Evolutionary conservation across 2,113 vertebrate genomes (phyloP).

Genomic region (Callocephalon fimbriatum): DNA sequence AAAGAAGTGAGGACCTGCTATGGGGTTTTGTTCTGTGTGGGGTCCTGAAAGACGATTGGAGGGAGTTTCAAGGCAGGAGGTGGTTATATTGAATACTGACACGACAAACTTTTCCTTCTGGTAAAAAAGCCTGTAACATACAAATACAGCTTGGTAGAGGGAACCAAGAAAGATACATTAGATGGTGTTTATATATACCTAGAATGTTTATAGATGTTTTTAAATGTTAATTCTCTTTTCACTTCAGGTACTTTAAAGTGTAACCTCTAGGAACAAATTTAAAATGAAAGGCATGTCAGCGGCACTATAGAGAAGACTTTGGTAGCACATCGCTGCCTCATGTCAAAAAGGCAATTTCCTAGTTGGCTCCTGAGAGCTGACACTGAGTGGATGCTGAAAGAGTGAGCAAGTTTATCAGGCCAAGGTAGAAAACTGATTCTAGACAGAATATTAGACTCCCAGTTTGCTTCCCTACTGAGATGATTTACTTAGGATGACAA

Average conservation of each 20-base stretch:
- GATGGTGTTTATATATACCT: neutral
- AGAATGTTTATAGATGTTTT: neutral
- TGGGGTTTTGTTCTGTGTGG: neutral
- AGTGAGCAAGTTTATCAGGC: slow-evolving; percentile 41
- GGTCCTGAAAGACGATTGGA: neutral
- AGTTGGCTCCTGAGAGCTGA: neutral
- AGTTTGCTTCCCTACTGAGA: slow-evolving; percentile 40
- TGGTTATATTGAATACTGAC: neutral
- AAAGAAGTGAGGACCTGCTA: slow-evolving; percentile 37
- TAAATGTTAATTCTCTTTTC: neutral
- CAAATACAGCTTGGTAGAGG: neutral
- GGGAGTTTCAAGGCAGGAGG: neutral
- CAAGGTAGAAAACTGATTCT: slow-evolving; percentile 37
- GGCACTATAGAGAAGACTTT: neutral
- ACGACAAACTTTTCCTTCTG: neutral
- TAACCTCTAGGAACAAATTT: neutral
- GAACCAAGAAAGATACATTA: neutral
- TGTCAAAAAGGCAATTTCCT: slow-evolving; percentile 29
- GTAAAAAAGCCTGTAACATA: neutral
- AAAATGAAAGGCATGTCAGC: neutral
- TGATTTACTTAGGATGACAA: slow-evolving; percentile 60
- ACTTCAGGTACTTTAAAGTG: neutral
- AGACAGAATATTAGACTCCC: slow-evolving; percentile 46
- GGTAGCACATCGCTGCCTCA: neutral
- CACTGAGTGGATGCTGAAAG: slow-evolving; percentile 5